Percentiles rank a stretch among this genome's conserved stretches.
Evolutionary conservation across 2,888 invertebrate species (phyloP).

Genomic region (Cryptus armator): DNA sequence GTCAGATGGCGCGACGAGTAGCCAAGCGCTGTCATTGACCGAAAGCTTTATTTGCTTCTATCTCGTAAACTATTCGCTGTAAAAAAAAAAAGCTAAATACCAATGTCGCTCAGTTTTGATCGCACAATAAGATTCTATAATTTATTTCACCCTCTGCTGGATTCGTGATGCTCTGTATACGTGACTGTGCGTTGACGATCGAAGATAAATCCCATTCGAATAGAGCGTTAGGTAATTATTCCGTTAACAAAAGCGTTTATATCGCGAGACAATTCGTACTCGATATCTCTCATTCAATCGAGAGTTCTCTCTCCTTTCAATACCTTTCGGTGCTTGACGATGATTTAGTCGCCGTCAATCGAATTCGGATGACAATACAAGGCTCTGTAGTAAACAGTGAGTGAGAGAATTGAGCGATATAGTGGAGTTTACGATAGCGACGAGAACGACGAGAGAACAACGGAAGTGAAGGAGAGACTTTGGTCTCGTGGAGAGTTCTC

Average conservation of each 20-base stretch:
- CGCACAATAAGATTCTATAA: background rate
- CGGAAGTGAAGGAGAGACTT: background rate
- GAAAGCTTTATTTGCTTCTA: background rate
- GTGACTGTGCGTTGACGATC: background rate
- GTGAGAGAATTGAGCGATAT: slow-evolving; percentile 25
- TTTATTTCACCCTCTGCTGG: background rate
- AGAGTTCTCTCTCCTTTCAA: background rate
- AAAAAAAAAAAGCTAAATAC: background rate
- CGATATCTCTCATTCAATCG: slow-evolving; percentile 46
- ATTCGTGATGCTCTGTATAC: too few relatives aligned
- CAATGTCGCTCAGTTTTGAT: background rate
- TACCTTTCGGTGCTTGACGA: slow-evolving; percentile 43
- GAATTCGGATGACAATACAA: slow-evolving; percentile 48
- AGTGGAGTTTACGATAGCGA: background rate
- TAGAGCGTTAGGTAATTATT: slow-evolving; percentile 27
- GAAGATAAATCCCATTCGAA: background rate
- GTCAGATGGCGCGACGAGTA: background rate
- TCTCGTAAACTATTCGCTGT: background rate
- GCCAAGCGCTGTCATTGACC: background rate
- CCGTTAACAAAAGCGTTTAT: slow-evolving; percentile 50
- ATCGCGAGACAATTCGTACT: slow-evolving; percentile 51
- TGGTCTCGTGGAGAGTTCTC: slow-evolving; percentile 42
- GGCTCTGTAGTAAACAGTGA: slow-evolving; percentile 26
- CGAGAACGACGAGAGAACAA: background rate
- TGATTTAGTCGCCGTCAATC: slow-evolving; percentile 64